Evolutionary conservation across 2,888 invertebrate species (phyloP), one percentile per base, ranked within the genome.

Genomic region (Mimas tiliae): DNA sequence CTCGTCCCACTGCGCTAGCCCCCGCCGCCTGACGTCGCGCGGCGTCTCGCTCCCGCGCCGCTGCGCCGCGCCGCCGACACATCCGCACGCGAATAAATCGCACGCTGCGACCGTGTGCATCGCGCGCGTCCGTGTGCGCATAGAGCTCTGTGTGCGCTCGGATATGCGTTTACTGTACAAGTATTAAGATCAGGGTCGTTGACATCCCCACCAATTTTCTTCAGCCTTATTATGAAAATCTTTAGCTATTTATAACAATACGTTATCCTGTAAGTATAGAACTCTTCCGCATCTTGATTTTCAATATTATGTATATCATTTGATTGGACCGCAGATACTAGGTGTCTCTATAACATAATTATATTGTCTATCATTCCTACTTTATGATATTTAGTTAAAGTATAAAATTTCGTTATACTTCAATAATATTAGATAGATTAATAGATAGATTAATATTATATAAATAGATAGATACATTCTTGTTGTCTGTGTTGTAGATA

Each of bases 131-230:
- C 78, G 84, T 89, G 85, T 85, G 85, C 86, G 86, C 85, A 16
- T 16, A 27, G 6, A 21, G 14, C 48, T 48, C 58, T 38, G 58
- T 58, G 58, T 58, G 58, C 58, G 42, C 58, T 82, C 85, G 88
- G 84, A 90, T 92, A 90, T 92, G 93, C 93, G 91, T 92, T 90
- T 88, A 88, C 88, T 90, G 89, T 87, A 83, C 85, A 80, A 87
- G 89, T 92, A 92, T 93, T 89, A 88, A 89, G 88, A 85, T 81
- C 86, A 83, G 87, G 90, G 91, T 92, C 92, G 85, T 88, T 89
- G 91, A 93, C 93, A 89, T 85, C 78, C 79, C 82, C 76, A 83
- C 83, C 70, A 83, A 88, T 90, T 91, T 92, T 89, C 87, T 83
- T 83, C 76, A 52, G 42, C 51, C 27, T 55, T 65, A 55, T 63